A percentile compares a stretch with the other conserved stretches of the same genome.
Evolutionary conservation across 1,140 invertebrate species (phyloP).

Genomic region (Solen grandis): DNA sequence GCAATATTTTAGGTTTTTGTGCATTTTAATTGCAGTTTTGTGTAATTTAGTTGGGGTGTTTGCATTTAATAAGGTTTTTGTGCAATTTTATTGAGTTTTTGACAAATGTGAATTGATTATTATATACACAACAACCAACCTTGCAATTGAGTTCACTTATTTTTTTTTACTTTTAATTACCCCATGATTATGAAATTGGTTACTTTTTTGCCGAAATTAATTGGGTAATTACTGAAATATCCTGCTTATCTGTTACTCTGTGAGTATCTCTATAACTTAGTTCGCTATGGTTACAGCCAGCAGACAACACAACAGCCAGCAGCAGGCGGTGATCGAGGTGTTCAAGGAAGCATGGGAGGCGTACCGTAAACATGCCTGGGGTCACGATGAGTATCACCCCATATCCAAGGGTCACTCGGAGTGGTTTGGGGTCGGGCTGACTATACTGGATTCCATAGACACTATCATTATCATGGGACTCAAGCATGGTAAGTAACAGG

Average conservation of each 20-base stretch:
- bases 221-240: too few relatives aligned
- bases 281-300: slow-evolving; percentile 48
- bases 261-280: background rate
- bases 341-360: slow-evolving; percentile 91
- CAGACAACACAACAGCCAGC: slow-evolving; percentile 65
- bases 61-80: too few relatives aligned
- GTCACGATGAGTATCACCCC: slow-evolving; percentile 97
- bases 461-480: slow-evolving; percentile 99
- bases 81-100: too few relatives aligned
- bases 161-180: too few relatives aligned
- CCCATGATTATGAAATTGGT: too few relatives aligned
- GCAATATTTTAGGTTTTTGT: too few relatives aligned
- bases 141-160: too few relatives aligned
- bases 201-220: too few relatives aligned
- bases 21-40: too few relatives aligned
- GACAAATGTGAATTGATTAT: too few relatives aligned
- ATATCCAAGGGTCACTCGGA: slow-evolving; percentile 83
- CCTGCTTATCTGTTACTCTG: background rate
- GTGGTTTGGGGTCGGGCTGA: slow-evolving; percentile 83
- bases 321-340: slow-evolving; percentile 73
- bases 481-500: slow-evolving; percentile 84
- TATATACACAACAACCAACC: too few relatives aligned
- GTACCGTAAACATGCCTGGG: slow-evolving; percentile 98
- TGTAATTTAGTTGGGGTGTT: too few relatives aligned
- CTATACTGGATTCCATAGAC: slow-evolving; percentile 97